Percentiles rank a stretch among this genome's conserved stretches.
These are phyloP conservation scores for Callyntrura guangdongensis DNA, from an alignment of 2,888 invertebrate genomes.

Conservation along the genomic window DNA sequence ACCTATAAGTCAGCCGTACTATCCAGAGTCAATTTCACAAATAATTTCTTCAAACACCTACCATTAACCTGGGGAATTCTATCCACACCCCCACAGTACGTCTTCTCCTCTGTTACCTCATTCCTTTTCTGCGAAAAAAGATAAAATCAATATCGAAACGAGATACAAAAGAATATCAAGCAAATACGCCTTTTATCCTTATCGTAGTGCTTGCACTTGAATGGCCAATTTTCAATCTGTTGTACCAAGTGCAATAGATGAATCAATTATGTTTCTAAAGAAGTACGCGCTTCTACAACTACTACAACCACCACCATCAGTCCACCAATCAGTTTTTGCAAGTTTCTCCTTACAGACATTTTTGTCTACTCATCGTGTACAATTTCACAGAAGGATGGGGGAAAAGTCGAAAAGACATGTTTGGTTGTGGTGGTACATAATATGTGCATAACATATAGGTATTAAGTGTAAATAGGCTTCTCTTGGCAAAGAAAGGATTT, in stretches of 20 bases:
- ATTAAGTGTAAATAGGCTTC: too few relatives aligned
- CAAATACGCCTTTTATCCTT: conserved; percentile 11
- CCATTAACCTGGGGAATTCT: too few relatives aligned
- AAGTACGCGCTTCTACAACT: background rate
- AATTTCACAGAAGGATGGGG: background rate
- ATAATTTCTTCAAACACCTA: too few relatives aligned
- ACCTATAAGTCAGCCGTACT: too few relatives aligned
- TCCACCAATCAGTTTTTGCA: background rate
- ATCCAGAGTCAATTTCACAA: too few relatives aligned
- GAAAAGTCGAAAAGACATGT: background rate
- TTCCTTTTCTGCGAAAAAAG: background rate
- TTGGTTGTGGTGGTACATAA: background rate
- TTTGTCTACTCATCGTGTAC: too few relatives aligned
- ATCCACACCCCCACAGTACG: too few relatives aligned
- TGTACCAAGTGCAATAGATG: conserved; percentile 17
- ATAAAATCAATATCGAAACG: conserved; percentile 33
- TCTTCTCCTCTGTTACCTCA: background rate
- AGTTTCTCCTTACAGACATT: background rate
- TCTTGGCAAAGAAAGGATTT: too few relatives aligned
- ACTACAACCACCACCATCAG: background rate
- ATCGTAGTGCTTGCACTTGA: conserved; percentile 30
- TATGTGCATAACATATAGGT: too few relatives aligned
- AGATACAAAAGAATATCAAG: conserved; percentile 9
- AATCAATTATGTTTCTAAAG: conserved; percentile 26
- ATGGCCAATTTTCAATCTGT: conserved; percentile 37